Evolutionary conservation across 2,888 invertebrate species (phyloP).

Genomic region (Epirrhoe tristata): DNA sequence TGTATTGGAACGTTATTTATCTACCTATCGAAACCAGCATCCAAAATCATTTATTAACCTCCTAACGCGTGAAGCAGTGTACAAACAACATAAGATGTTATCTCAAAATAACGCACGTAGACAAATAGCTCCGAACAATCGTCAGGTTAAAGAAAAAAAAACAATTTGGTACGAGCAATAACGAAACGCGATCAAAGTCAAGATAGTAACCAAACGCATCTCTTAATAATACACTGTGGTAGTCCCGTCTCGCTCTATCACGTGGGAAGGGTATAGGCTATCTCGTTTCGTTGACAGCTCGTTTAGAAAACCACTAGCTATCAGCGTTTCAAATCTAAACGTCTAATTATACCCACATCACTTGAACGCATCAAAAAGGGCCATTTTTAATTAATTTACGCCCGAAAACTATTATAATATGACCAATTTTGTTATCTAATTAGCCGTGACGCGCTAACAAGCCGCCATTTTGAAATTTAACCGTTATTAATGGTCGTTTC

Average conservation of each 20-base stretch:
- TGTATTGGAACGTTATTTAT: conserved; percentile 39
- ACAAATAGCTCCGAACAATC: conserved; percentile 84
- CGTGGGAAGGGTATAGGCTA: conserved; percentile 43
- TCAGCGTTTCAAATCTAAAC: conserved; percentile 79
- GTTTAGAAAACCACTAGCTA: conserved; percentile 72
- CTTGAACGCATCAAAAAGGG: conserved; percentile 75
- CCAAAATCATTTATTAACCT: conserved; percentile 45
- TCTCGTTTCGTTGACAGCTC: conserved; percentile 74
- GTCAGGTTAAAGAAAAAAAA: conserved; percentile 76
- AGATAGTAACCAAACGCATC: conserved; percentile 78
- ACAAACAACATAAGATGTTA: conserved; percentile 70
- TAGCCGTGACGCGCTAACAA: conserved; percentile 79
- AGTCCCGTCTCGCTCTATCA: conserved; percentile 55
- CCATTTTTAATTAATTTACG: conserved; percentile 84
- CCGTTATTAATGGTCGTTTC: conserved; percentile 68
- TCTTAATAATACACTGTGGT: conserved; percentile 75
- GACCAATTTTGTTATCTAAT: conserved; percentile 83
- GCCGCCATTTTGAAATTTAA: conserved; percentile 72
- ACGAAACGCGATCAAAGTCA: conserved; percentile 74
- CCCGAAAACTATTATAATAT: conserved; percentile 82
- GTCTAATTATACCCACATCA: conserved; percentile 85
- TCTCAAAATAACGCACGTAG: conserved; percentile 73
- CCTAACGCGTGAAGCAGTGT: conserved; percentile 67
- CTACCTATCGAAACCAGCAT: conserved; percentile 39
- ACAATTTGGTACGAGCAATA: conserved; percentile 83